A percentile compares a stretch with the other conserved stretches of the same genome.
phyloP scores from a whole-genome alignment of 2,113 vertebrate genomes.

The Henicopernis longicauda region DNA sequence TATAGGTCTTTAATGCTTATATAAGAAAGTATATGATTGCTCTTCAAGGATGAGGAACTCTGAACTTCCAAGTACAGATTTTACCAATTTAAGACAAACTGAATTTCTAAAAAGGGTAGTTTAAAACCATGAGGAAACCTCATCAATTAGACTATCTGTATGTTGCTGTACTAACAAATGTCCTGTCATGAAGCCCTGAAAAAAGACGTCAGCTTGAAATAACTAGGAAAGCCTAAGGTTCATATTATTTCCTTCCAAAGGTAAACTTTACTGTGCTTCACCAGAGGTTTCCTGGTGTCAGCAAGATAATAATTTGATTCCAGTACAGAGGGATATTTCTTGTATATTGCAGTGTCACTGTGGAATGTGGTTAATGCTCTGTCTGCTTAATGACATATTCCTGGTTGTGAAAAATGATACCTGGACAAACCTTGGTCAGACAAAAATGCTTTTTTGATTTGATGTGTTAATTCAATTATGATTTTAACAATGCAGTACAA shows the following conservation, averaged over 20 bases:
- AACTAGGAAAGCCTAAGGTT: not conserved
- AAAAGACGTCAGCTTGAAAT: not conserved
- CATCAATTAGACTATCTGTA: not conserved
- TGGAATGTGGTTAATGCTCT: not conserved
- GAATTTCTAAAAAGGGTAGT: not conserved
- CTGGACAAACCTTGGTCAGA: not conserved
- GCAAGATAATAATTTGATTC: not conserved
- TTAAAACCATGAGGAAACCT: not conserved
- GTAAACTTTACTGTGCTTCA: not conserved
- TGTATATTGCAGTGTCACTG: not conserved
- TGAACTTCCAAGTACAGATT: not conserved
- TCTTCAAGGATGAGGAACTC: slow-evolving; percentile 39
- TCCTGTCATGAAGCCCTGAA: not conserved
- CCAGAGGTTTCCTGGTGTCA: not conserved
- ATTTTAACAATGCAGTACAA: not conserved
- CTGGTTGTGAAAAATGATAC: not conserved
- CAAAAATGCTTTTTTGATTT: not conserved
- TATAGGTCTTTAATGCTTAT: not conserved
- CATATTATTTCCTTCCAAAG: not conserved
- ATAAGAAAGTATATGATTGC: not conserved
- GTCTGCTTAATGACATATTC: not conserved
- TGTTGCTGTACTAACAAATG: not conserved
- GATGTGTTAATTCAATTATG: not conserved
- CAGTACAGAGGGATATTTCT: not conserved
- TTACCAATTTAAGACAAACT: not conserved